Evolutionary conservation across 2,113 vertebrate genomes (phyloP).

Genomic region (Psilopsiagon aurifrons): DNA sequence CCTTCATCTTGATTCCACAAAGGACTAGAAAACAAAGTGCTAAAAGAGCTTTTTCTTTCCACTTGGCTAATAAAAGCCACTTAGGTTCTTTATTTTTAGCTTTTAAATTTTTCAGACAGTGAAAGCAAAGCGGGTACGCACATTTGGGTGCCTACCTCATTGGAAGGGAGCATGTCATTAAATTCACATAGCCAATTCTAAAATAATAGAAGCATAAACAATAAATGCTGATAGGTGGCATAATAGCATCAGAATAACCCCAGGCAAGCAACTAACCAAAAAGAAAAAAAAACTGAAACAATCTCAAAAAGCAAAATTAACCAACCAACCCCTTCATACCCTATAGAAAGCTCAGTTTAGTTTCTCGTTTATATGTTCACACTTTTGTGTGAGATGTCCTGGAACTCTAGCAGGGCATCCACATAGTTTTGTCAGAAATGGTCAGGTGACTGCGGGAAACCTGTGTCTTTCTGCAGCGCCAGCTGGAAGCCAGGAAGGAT

Average conservation of each 20-base stretch:
- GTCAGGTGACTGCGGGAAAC: background rate
- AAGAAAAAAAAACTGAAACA: accelerated
- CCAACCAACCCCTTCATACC: accelerated
- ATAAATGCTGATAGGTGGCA: background rate
- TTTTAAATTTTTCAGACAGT: background rate
- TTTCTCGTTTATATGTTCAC: background rate
- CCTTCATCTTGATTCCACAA: background rate
- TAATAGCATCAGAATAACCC: background rate
- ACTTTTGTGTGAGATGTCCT: background rate
- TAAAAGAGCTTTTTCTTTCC: background rate
- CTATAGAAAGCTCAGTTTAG: background rate
- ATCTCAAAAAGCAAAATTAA: background rate
- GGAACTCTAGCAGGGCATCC: background rate
- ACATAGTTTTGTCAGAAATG: background rate
- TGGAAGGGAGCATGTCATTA: background rate
- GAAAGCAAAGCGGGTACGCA: background rate
- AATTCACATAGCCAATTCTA: background rate
- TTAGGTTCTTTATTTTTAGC: background rate
- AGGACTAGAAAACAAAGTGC: background rate
- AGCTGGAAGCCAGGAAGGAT: background rate
- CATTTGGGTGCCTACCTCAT: background rate
- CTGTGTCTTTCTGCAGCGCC: background rate
- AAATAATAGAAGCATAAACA: background rate
- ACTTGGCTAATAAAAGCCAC: background rate
- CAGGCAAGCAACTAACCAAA: background rate